Base-by-base conservation (phyloP, 2,797 vertebrate species). In the Moxostoma hubbsi region DNA sequence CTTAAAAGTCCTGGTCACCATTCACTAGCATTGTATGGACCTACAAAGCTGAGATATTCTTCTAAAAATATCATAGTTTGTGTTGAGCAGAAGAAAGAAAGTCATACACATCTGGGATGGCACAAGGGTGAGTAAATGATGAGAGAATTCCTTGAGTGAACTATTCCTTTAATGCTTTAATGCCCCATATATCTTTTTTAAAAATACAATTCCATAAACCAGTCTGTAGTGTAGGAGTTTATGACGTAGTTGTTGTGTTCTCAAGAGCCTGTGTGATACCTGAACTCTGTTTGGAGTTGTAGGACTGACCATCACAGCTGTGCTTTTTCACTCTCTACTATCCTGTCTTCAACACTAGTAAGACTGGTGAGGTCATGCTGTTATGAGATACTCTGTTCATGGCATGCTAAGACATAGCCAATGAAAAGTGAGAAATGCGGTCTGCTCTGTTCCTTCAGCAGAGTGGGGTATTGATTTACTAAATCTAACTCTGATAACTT, bases 251-350 rank as follows among this genome's bases (percentile, higher is more conserved):
- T 83, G 82, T 67, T 13, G 79, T 83, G 83, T 87, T 91, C 85
- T 89, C 81, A 82, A 86, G 62, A 13, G 45, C 78, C 53, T 5
- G 2, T 78, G 86, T 73, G 84, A 89, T 82, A 84, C 84, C 62
- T 82, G 80, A 81, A 11, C 13, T 75, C 13, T 12, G 54, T 24
- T 36, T 57, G 24, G 68, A 57, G 24, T 36, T 13, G 24, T 12
- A 71, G 24, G 77, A 36, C 36, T 76, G 4, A 58, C 24, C 80
- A 73, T 58, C 80, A 59, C 57, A 68, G 75, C 53, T 43, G 51
- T 82, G 65, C 36, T 36, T 53, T 50, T 47, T 13, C 47, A 36
- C 36, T 51, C 57, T 66, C 43, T 43, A 49, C 57, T 53, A 15
- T 36, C 36, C 36, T 36, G 36, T 36, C 36, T 36, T 36, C 36